Percentiles rank a stretch among this genome's conserved stretches.
Evolutionary conservation across 1,140 invertebrate genomes (phyloP).

Genomic region (Ceratosolen fusciceps): DNA sequence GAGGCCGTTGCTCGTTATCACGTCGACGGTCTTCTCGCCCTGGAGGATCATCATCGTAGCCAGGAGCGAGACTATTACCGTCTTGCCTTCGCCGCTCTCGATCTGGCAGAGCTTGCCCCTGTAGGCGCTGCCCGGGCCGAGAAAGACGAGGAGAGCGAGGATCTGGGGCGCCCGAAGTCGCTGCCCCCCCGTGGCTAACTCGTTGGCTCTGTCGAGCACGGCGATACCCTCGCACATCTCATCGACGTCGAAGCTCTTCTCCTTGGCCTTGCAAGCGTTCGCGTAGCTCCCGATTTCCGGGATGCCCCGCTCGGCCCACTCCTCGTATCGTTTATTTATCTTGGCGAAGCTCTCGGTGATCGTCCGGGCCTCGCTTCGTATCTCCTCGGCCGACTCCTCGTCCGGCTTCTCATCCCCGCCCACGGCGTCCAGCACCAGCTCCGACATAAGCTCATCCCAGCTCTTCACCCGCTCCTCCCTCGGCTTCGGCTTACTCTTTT

Average conservation of each 20-base stretch:
- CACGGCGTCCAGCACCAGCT: slow-evolving; percentile 23
- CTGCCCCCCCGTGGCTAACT: slow-evolving; percentile 42
- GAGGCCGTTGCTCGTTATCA: slow-evolving; percentile 59
- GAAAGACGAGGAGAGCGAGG: slow-evolving; percentile 43
- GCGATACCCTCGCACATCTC: slow-evolving; percentile 44
- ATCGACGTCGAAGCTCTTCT: slow-evolving; percentile 25
- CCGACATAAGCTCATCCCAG: slow-evolving; percentile 28
- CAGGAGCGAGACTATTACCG: slow-evolving; percentile 55
- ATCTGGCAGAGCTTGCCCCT: slow-evolving; percentile 47
- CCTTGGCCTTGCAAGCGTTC: slow-evolving; percentile 30
- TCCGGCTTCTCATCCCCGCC: background rate
- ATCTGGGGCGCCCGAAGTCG: slow-evolving; percentile 43
- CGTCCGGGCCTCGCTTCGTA: background rate
- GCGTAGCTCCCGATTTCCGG: slow-evolving; percentile 20
- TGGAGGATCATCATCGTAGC: slow-evolving; percentile 52
- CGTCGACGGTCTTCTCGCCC: slow-evolving; percentile 52
- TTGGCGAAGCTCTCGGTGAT: slow-evolving; percentile 4
- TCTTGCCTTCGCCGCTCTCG: slow-evolving; percentile 58
- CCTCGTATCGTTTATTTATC: slow-evolving; percentile 5
- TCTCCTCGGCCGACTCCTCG: background rate
- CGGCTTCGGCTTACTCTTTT: background rate
- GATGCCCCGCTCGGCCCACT: background rate
- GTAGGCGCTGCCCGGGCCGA: background rate
- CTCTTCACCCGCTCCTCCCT: slow-evolving; percentile 35
- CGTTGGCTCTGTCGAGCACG: slow-evolving; percentile 45